phyloP scores from a whole-genome alignment of 1,140 invertebrate species.

The Nixonia krombeini region DNA sequence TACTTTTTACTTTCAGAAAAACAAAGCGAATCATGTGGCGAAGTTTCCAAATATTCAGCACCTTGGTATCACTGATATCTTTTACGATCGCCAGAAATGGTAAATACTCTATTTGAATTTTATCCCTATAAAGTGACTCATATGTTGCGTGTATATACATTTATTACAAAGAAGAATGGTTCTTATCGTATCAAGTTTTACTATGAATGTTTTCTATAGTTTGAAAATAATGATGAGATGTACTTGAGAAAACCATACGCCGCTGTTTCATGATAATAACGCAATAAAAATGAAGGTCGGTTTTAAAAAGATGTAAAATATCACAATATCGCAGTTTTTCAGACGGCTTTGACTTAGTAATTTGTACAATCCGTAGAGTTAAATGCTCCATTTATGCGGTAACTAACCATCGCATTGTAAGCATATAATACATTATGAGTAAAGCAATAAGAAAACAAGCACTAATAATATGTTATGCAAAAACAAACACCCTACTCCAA shows the following conservation, averaged over 20 bases:
- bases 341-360: neutral
- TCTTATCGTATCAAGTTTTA: no score
- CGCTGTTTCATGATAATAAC: no score
- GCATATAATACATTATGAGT: no score
- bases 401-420: neutral
- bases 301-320: neutral
- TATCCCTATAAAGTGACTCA: no score
- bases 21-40: conserved; percentile 42
- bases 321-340: neutral
- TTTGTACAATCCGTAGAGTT: neutral
- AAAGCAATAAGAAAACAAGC: no score
- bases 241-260: neutral
- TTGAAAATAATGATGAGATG: neutral
- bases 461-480: no score
- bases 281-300: conserved; percentile 1
- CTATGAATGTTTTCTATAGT: no score
- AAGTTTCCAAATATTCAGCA: conserved; percentile 7
- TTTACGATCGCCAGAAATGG: conserved; percentile 15
- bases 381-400: conserved; percentile 3
- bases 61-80: conserved; percentile 20
- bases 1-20: conserved; percentile 28
- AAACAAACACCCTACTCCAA: no score
- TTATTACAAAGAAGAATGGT: no score
- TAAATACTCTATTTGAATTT: no score
- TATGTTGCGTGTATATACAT: no score